Base-by-base conservation (phyloP, 2,113 vertebrate genomes). In the Rhizomys pruinosus region DNA sequence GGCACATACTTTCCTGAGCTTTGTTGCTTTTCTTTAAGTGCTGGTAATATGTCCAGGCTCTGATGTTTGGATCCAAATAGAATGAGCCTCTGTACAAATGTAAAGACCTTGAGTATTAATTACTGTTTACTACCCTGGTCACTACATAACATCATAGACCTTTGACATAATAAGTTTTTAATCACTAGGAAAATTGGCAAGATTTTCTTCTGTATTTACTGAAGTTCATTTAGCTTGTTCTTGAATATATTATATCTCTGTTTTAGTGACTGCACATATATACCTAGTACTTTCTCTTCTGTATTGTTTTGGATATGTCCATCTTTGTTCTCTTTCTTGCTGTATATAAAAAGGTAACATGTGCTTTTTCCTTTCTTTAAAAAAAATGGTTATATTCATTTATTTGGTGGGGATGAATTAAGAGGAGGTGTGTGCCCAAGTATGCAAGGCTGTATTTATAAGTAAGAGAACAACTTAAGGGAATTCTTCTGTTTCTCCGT, bases 161-260 rank as follows among this genome's bases (percentile, higher is more conserved):
- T 94, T 95, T 93, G 39, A 92, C n/a, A 87, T 5, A 44, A 59
- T 7, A 87, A 94, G 64, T 76, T 88, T 82, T 86, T 91, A 94
- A 91, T 52, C 19, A 80, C 78, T 86, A 76, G n/a, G 77, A 44
- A 94, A 92, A 86, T 16, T 95, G 55, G 32, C 22, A 94, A 68
- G 20, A 76, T 7, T 81, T 92, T 73, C 64, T 94, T 92, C 55
- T 64, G 20, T 93, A 10, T 37, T 90, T 44, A 44, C 22, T 93
- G 2, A 25, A 79, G 57, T 85, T 91, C 81, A 87, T 5, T 90
- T 77, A 74, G 27, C 39, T 77, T 77, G 23, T 57, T 76, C 22
- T 78, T 87, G 27, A 89, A 66, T 47, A 2, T 25, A 42, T 39
- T 69, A 37, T 81, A 10, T 44, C 22, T 89, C 15, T 85, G 25